Conservation (phyloP, 2,797 vertebrate genomes). For the Lacerta agilis region DNA sequence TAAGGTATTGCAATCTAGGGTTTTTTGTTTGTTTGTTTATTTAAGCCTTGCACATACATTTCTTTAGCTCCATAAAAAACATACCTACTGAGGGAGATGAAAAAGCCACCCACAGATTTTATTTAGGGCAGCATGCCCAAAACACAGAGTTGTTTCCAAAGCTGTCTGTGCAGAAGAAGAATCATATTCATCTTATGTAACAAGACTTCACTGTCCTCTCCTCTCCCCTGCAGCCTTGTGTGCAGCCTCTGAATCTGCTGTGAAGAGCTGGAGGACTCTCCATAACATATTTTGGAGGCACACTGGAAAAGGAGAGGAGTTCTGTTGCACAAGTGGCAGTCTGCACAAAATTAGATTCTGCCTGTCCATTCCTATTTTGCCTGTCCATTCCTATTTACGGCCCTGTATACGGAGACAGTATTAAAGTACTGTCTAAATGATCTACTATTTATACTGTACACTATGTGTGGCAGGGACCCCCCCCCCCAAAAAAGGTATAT, state of each 20-base stretch:
- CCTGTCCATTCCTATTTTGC: background rate
- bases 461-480: background rate
- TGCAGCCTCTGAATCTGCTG: too few species aligned
- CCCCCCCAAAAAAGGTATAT: background rate
- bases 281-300: too few species aligned
- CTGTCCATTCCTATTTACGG: too few species aligned
- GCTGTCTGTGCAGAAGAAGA: too few species aligned
- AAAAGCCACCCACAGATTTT: background rate
- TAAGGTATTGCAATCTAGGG: conserved; percentile 80
- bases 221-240: too few species aligned
- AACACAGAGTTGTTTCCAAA: background rate
- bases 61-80: background rate
- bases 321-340: too few species aligned
- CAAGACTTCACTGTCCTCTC: too few species aligned
- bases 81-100: background rate
- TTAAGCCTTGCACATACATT: background rate
- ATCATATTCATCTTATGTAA: too few species aligned
- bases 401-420: background rate
- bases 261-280: too few species aligned
- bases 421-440: background rate
- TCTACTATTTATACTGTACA: background rate
- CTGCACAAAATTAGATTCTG: background rate
- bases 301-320: too few species aligned
- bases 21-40: background rate
- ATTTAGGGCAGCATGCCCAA: background rate